Conservation (phyloP, 1,140 invertebrate genomes). For the Drosophila gunungcola region DNA sequence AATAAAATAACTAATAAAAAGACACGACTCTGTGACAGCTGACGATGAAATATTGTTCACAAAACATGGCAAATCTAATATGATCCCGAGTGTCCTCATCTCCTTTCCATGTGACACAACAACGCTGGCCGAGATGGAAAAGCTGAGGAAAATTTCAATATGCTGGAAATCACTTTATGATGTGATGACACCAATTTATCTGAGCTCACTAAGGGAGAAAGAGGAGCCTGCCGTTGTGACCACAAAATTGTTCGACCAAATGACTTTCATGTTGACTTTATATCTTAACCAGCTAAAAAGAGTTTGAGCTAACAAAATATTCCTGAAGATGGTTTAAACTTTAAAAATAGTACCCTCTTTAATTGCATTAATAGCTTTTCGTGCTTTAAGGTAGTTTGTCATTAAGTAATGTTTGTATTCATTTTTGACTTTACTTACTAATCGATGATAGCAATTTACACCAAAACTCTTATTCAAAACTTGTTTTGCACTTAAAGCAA, state of each 20-base stretch:
- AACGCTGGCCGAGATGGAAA: constrained; percentile 23
- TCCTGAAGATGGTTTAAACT: background rate
- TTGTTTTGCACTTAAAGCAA: no score
- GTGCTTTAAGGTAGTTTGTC: no score
- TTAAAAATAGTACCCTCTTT: no score
- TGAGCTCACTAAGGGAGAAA: constrained; percentile 20
- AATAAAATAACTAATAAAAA: constrained; percentile 76
- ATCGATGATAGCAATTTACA: no score
- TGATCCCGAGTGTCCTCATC: constrained; percentile 37
- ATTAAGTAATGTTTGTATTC: no score
- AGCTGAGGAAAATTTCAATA: constrained; percentile 76
- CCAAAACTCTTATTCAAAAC: no score
- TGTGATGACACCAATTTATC: constrained; percentile 84
- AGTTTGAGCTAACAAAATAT: background rate
- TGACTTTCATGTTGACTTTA: constrained; percentile 10
- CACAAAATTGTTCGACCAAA: constrained; percentile 30
- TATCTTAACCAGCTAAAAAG: constrained; percentile 6
- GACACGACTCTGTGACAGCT: constrained; percentile 55
- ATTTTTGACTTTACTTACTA: no score
- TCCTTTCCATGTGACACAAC: constrained; percentile 33
- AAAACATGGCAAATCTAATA: constrained; percentile 64
- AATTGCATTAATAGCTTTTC: no score
- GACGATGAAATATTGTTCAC: constrained; percentile 77
- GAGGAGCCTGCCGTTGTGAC: constrained; percentile 12
- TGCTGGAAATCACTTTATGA: constrained; percentile 84